A percentile compares a stretch with the other conserved stretches of the same genome.
Evolutionary conservation across 1,140 invertebrate genomes (phyloP).

Genomic region (Dinoponera quadriceps): DNA sequence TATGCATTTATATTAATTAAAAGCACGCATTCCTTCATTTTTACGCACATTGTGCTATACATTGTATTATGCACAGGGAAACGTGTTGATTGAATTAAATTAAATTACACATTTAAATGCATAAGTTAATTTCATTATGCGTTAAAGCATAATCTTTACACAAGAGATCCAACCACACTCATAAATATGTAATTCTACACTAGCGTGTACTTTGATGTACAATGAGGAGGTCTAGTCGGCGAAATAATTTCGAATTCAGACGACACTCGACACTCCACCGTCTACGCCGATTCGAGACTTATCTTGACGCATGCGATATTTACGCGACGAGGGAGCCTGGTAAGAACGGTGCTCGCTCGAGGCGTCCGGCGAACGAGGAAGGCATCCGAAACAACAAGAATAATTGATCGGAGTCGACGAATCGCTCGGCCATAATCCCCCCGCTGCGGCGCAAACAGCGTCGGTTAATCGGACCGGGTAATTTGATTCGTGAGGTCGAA

Average conservation of each 20-base stretch:
- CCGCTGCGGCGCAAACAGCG: conserved; percentile 22
- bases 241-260: background rate
- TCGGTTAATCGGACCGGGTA: conserved; percentile 49
- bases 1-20: too few relatives aligned
- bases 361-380: conserved; percentile 15
- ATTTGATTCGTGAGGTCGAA: conserved; percentile 50
- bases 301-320: background rate
- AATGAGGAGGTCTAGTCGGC: background rate
- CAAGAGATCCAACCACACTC: too few relatives aligned
- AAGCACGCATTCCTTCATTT: too few relatives aligned
- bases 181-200: too few relatives aligned
- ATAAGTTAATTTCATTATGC: too few relatives aligned
- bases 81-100: too few relatives aligned
- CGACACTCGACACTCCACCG: background rate
- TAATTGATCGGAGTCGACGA: conserved; percentile 48
- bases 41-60: too few relatives aligned
- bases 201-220: too few relatives aligned
- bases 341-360: background rate
- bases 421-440: conserved; percentile 22
- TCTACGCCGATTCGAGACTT: background rate
- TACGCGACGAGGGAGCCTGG: background rate
- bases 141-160: too few relatives aligned
- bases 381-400: conserved; percentile 1
- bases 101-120: too few relatives aligned
- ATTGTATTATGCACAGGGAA: too few relatives aligned